A percentile compares a stretch with the other conserved stretches of the same genome.
These are phyloP conservation scores for Lacanobia oleracea DNA, from an alignment of 2,888 invertebrate species.

Conservation along the genomic window DNA sequence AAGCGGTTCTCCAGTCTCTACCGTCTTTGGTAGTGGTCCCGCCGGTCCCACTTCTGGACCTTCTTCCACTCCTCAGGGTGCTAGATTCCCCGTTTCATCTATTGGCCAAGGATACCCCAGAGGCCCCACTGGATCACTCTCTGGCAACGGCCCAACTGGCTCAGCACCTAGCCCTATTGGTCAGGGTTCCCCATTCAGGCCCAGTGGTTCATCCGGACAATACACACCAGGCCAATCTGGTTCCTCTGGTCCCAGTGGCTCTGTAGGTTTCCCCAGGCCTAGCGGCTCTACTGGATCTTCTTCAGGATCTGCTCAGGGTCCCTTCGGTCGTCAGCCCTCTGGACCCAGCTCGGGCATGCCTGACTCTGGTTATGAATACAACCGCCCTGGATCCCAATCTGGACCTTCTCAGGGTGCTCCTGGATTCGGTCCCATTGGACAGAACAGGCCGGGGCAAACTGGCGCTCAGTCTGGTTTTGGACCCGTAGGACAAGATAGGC, in stretches of 20 bases:
- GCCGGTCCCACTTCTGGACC: constrained; percentile 28
- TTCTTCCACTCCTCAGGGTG: constrained; percentile 50
- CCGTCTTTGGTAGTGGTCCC: constrained; percentile 24
- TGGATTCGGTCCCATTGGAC: constrained; percentile 39
- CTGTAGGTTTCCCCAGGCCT: constrained; percentile 35
- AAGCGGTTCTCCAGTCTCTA: constrained; percentile 17
- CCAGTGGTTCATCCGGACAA: constrained; percentile 44
- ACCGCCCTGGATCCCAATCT: constrained; percentile 61
- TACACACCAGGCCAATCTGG: constrained; percentile 39
- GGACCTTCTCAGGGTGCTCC: constrained; percentile 27
- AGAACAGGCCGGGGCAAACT: constrained; percentile 43
- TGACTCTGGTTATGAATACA: constrained; percentile 72
- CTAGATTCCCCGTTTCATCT: constrained; percentile 50
- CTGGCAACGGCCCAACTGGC: constrained; percentile 40
- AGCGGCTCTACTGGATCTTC: constrained; percentile 11
- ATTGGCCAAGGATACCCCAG: constrained; percentile 55
- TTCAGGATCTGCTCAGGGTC: constrained; percentile 41
- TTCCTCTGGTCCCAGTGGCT: neutral
- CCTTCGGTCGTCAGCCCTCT: constrained; percentile 51
- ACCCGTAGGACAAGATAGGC: constrained; percentile 43
- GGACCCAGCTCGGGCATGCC: constrained; percentile 56
- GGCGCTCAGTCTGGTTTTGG: constrained; percentile 42
- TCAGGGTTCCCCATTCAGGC: constrained; percentile 41
- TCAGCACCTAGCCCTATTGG: constrained; percentile 19
- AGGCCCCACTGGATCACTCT: constrained; percentile 27